A percentile compares a stretch with the other conserved stretches of the same genome.
Conservation (phyloP, 1,140 invertebrate species). For the Agrilus planipennis region DNA sequence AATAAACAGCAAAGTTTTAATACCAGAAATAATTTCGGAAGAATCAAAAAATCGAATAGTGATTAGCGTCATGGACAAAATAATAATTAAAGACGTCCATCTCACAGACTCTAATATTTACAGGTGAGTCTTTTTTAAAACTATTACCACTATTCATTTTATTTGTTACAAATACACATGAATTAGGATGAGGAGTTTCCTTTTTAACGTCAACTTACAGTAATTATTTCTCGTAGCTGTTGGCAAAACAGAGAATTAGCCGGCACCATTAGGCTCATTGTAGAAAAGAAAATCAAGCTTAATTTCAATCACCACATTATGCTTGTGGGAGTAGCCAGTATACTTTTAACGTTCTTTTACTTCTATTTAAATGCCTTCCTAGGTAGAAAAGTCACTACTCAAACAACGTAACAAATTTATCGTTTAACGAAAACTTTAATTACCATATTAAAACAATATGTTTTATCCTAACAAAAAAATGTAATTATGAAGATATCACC, state of each 20-base stretch:
- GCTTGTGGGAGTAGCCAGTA: slow-evolving; percentile 35
- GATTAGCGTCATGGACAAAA: slow-evolving; percentile 35
- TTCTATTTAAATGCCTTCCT: slow-evolving; percentile 38
- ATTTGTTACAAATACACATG: too few relatives aligned
- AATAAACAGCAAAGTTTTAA: slow-evolving; percentile 33
- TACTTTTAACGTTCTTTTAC: slow-evolving; percentile 35
- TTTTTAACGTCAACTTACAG: background rate
- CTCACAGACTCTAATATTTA: slow-evolving; percentile 41
- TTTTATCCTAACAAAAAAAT: too few relatives aligned
- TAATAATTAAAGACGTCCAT: slow-evolving; percentile 37
- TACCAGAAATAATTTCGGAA: slow-evolving; percentile 29
- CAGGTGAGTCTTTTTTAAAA: slow-evolving; percentile 34
- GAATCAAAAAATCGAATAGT: slow-evolving; percentile 36
- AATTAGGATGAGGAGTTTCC: background rate
- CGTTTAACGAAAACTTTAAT: too few relatives aligned
- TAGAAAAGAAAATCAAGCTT: slow-evolving; percentile 38
- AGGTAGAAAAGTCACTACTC: slow-evolving; percentile 33
- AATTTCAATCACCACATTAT: slow-evolving; percentile 40
- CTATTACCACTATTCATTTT: background rate
- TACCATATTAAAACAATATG: too few relatives aligned
- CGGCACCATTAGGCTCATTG: slow-evolving; percentile 44
- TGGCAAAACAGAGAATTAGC: slow-evolving; percentile 47
- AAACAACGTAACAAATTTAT: too few relatives aligned
- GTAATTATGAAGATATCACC: too few relatives aligned
- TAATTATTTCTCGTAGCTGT: slow-evolving; percentile 43